These are phyloP conservation scores for Stenolophus ochropezus DNA, from an alignment of 2,888 invertebrate genomes.

Conservation along the genomic window DNA sequence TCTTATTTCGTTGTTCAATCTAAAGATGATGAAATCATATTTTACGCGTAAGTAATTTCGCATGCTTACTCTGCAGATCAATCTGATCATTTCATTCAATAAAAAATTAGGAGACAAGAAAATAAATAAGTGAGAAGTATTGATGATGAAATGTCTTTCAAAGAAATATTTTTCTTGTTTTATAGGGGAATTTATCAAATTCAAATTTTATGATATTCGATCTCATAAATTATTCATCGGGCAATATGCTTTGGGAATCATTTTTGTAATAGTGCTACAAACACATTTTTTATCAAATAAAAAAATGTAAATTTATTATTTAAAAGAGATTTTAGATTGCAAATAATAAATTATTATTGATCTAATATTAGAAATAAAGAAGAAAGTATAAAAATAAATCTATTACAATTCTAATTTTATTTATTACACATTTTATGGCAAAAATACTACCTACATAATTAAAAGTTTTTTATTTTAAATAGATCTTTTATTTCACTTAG, in stretches of 20 bases:
- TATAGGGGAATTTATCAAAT: not conserved
- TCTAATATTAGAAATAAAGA: no score
- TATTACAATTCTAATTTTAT: no score
- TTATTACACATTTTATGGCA: no score
- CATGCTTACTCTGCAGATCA: not conserved
- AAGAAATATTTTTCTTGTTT: not conserved
- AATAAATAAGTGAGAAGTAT: not conserved
- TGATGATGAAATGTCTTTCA: not conserved
- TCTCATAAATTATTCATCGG: conserved; percentile 12
- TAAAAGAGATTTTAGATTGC: no score
- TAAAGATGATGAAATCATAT: conserved; percentile 3
- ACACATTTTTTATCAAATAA: not conserved
- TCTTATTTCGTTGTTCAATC: not conserved
- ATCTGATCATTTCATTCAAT: not conserved
- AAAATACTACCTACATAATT: no score
- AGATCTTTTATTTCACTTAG: no score
- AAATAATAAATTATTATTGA: no score
- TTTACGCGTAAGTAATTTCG: conserved; percentile 14
- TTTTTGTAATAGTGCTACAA: not conserved
- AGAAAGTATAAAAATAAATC: no score
- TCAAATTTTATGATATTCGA: not conserved
- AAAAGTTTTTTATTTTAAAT: no score
- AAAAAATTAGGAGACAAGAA: not conserved
- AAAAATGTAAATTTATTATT: no score
- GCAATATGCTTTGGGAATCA: not conserved